Evolutionary conservation across 2,888 invertebrate species (phyloP).

Genomic region (Agapostemon virescens): DNA sequence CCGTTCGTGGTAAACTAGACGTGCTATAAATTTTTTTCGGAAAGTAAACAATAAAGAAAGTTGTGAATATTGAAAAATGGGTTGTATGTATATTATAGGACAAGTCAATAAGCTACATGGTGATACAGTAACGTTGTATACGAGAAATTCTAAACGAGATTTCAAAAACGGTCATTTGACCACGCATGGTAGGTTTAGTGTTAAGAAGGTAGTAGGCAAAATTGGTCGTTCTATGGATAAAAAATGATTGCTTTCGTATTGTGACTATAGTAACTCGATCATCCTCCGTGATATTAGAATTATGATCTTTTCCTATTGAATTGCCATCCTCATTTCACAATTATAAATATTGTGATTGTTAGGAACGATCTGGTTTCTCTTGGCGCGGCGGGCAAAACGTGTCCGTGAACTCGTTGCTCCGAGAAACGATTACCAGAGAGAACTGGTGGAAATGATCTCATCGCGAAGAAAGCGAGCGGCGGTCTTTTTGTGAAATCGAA

Average conservation of each 20-base stretch:
- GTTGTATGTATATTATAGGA: no score
- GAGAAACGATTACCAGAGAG: constrained; percentile 17
- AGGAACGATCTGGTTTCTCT: neutral
- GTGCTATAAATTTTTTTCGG: no score
- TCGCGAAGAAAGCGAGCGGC: constrained; percentile 3
- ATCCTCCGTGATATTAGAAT: neutral
- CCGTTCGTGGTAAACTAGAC: no score
- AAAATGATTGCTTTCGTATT: neutral
- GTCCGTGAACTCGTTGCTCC: neutral
- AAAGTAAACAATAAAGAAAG: no score
- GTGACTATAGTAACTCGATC: neutral
- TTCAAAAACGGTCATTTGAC: no score
- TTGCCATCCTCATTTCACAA: neutral
- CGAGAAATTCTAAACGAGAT: no score
- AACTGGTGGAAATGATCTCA: neutral
- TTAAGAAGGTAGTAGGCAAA: neutral
- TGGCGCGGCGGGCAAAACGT: neutral
- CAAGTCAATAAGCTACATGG: no score
- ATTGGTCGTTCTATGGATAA: neutral
- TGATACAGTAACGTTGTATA: no score
- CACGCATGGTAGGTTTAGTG: no score
- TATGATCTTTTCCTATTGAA: neutral
- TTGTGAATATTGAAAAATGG: no score
- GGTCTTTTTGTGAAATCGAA: constrained; percentile 39
- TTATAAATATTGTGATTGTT: neutral